Percentiles rank a stretch among this genome's conserved stretches.
These are phyloP conservation scores for Lasioglossum calceatum DNA, from an alignment of 2,888 invertebrate genomes.

Conservation along the genomic window DNA sequence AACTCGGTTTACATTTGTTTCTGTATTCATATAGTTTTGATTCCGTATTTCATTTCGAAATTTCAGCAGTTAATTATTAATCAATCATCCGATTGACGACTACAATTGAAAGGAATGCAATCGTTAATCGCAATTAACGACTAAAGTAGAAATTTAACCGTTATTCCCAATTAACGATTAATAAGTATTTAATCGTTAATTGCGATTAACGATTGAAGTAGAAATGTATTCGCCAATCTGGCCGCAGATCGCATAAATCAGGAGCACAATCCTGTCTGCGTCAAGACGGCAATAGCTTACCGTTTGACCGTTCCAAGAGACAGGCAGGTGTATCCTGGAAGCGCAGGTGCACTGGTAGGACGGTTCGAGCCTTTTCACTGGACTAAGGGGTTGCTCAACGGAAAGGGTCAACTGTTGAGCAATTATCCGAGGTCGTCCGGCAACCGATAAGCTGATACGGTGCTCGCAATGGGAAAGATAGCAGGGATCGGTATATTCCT, in stretches of 20 bases:
- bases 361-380: conserved; percentile 19
- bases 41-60: no score
- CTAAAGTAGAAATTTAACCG: no score
- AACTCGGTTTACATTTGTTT: no score
- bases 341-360: background rate
- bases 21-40: no score
- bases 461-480: conserved; percentile 30
- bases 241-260: background rate
- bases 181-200: no score
- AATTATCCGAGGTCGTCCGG: conserved; percentile 62
- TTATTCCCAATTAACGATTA: no score
- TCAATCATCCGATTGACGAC: no score
- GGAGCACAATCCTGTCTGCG: background rate
- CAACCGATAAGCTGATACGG: conserved; percentile 27
- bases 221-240: no score
- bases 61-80: no score
- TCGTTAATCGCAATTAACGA: no score
- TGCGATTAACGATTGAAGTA: no score
- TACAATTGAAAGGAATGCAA: no score
- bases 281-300: background rate
- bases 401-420: conserved; percentile 58
- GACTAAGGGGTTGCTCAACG: conserved; percentile 16
- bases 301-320: background rate
- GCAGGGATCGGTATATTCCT: conserved; percentile 67
- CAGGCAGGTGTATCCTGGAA: conserved; percentile 12